Base-by-base conservation (phyloP, 2,797 vertebrate species). In the Triplophysa yarkandensis region DNA sequence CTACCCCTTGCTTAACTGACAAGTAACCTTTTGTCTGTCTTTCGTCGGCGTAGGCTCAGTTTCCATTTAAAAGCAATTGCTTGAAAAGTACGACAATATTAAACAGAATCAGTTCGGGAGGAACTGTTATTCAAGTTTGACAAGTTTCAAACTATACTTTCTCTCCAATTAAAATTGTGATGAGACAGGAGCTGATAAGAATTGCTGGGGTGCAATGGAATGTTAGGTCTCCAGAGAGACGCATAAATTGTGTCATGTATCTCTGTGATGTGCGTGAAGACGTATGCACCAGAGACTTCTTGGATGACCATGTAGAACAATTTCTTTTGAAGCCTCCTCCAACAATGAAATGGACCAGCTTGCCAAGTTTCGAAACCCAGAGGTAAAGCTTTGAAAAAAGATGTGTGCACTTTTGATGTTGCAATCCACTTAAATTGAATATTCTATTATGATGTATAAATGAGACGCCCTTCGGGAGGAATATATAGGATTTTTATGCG, bases 271-370 rank as follows among this genome's bases (percentile, higher is more conserved):
- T 69, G 68, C 36, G 64, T 34, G 43, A 44, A 80, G 63, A 82
- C 61, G 54, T 44, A 58, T 70, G n/a, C 46, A 46, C 21, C 17
- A 52, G 64, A 73, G 73, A 77, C 63, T 80, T 72, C 78, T 84
- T 61, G 48, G 81, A 84, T 81, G 80, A 80, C 83, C 81, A 58
- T 6, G 63, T 62, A 85, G 52, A 78, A 43, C 77, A 63, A 86
- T 86, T 88, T 81, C 65, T 71, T 87, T 83, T 88, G 85, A 89
- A 89, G 80, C 17, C 69, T 41, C 71, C 73, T 84, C 74, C 44
- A 61, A 61, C 61, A 82, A 69, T 76, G 50, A 85, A 84, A 70
- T 8, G 41, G 62, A 71, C 76, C 62, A 25, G 64, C 57, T 39
- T 71, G 67, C 52, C 10, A 30, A 76, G 34, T 81, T 52, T 69